Percentiles rank a stretch among this genome's conserved stretches.
These are phyloP conservation scores for Ornithorhynchus anatinus DNA, from an alignment of 2,113 vertebrate genomes.

Conservation along the genomic window DNA sequence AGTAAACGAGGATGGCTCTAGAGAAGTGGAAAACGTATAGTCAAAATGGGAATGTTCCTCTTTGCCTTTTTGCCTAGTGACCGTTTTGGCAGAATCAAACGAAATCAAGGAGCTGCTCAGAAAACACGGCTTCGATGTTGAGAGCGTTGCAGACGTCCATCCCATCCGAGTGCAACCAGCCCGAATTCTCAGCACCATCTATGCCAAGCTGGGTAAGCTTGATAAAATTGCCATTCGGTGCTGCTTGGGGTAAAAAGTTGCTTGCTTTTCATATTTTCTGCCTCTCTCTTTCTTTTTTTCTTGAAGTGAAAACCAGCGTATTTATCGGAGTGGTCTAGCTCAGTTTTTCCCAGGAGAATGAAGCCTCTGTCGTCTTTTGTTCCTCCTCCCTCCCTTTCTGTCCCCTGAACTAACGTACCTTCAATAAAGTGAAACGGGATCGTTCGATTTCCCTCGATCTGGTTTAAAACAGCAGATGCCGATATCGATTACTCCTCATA, in stretches of 20 bases:
- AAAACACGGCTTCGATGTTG: conserved; percentile 79
- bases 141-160: conserved; percentile 84
- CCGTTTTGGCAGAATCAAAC: conserved; percentile 87
- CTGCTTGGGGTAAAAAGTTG: background rate
- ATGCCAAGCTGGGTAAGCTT: conserved; percentile 89
- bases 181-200: conserved; percentile 94
- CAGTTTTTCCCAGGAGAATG: too few species aligned
- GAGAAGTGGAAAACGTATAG: background rate
- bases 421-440: too few species aligned
- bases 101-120: conserved; percentile 84
- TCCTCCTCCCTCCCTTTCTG: too few species aligned
- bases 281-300: background rate
- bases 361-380: too few species aligned
- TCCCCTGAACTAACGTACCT: too few species aligned
- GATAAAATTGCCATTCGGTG: background rate
- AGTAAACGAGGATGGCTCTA: too few species aligned
- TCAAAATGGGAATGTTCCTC: background rate
- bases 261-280: background rate
- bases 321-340: too few species aligned
- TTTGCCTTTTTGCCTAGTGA: conserved; percentile 74
- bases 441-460: too few species aligned
- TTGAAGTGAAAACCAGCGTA: too few species aligned
- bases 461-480: too few species aligned
- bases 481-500: too few species aligned
- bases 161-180: conserved; percentile 91